A percentile compares a stretch with the other conserved stretches of the same genome.
These are phyloP conservation scores for Xenopus tropicalis DNA, from an alignment of 2,113 vertebrate species.

Conservation along the genomic window DNA sequence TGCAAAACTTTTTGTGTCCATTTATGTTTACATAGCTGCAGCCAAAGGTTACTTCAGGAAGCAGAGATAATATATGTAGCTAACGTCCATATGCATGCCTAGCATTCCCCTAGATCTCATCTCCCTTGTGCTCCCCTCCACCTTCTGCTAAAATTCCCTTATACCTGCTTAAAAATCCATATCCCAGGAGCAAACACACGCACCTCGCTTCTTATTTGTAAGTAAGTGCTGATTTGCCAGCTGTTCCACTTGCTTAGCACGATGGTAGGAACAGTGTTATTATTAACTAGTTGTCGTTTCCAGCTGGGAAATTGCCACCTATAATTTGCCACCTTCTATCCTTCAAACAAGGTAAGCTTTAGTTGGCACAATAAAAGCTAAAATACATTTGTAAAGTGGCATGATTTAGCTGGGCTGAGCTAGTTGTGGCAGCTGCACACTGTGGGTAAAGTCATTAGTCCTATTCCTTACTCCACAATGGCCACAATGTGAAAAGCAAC, in stretches of 20 bases:
- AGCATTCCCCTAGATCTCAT: too few species aligned
- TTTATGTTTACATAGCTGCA: too few species aligned
- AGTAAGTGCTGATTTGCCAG: slow-evolving; percentile 54
- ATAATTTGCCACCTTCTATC: slow-evolving; percentile 47
- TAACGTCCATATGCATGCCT: too few species aligned
- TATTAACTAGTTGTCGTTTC: slow-evolving; percentile 54
- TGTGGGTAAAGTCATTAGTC: neutral
- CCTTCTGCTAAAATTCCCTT: slow-evolving; percentile 31
- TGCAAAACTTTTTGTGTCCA: too few species aligned
- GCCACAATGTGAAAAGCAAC: too few species aligned
- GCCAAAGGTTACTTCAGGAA: too few species aligned
- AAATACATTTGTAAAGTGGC: slow-evolving; percentile 9
- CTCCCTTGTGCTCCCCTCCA: neutral
- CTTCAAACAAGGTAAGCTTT: slow-evolving; percentile 51
- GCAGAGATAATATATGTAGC: too few species aligned
- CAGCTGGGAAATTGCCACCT: slow-evolving; percentile 53
- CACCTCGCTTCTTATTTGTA: slow-evolving; percentile 45
- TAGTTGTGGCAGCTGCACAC: slow-evolving; percentile 54
- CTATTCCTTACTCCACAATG: too few species aligned
- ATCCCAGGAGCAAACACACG: slow-evolving; percentile 40
- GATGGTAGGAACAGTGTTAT: slow-evolving; percentile 44
- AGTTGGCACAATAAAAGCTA: slow-evolving; percentile 47
- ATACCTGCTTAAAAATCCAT: slow-evolving; percentile 52
- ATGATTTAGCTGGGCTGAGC: slow-evolving; percentile 13
- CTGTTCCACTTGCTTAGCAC: slow-evolving; percentile 47